A percentile compares a stretch with the other conserved stretches of the same genome.
These are phyloP conservation scores for Dasyprocta punctata DNA, from an alignment of 2,113 vertebrate genomes.

Conservation along the genomic window DNA sequence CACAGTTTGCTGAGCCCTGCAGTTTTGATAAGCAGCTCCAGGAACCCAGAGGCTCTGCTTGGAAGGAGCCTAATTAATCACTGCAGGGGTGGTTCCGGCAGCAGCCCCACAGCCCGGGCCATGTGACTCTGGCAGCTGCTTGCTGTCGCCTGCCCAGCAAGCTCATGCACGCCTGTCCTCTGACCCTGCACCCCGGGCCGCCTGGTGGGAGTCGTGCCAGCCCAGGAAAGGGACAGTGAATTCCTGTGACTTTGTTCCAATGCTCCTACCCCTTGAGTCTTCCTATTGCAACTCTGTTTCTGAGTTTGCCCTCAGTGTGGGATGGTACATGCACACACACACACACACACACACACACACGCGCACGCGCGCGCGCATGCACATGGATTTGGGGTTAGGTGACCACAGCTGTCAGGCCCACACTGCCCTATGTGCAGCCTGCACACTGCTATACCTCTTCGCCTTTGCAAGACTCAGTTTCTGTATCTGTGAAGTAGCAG, in stretches of 20 bases:
- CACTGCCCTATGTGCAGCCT: neutral
- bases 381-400: neutral
- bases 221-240: neutral
- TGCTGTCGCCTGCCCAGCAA: neutral
- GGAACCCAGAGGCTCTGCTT: neutral
- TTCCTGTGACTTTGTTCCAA: neutral
- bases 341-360: no score
- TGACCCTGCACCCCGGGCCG: neutral
- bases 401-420: neutral
- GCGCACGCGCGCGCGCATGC: neutral
- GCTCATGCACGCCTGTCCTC: fast-evolving
- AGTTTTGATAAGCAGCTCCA: constrained; percentile 44
- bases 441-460: neutral
- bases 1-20: constrained; percentile 55
- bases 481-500: neutral
- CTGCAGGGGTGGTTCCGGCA: neutral
- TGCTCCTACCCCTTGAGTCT: fast-evolving
- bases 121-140: neutral
- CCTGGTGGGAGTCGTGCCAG: neutral
- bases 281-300: neutral
- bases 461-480: neutral
- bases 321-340: neutral
- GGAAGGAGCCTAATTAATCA: constrained; percentile 65
- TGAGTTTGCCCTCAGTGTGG: neutral
- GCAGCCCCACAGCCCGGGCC: neutral